Evolutionary conservation across 2,888 invertebrate species (phyloP), one percentile per base, ranked within the genome.

Genomic region (Caenorhabditis virilis): DNA sequence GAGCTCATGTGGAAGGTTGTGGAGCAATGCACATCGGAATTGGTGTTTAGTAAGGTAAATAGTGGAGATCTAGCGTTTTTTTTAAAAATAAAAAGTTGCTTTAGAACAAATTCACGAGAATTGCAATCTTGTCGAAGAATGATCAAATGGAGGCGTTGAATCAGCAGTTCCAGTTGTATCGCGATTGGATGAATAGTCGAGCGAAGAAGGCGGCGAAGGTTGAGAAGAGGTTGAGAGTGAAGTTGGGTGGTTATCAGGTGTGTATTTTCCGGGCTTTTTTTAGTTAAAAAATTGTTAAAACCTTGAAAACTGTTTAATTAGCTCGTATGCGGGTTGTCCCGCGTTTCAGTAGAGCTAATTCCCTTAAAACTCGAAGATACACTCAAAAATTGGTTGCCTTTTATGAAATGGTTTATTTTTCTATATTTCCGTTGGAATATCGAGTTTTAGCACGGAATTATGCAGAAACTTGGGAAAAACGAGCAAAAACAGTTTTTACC

Each of bases 201-300:
- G 95, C 97, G 0, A 97, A 95, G 85, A 89, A 90, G 58, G 95
- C 97, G 49, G 92, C 93, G 0, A 98, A 95, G 86, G 90, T 95
- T 88, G 98, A 99, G 85, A 97, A 95, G 85, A 97, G 95, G 85
- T 86, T 98, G 25, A 90, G 94, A 85, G 91, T 97, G 56, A 87
- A 97, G n/a, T 91, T 95, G 4, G 95, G 91, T 9, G 92, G 93
- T 9, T 93, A 93, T 85, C 91, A 91, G 86, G 89, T 88, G 11
- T n/a, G 68, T 43, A 30, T n/a, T n/a, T n/a, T n/a, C n/a, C n/a
- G n/a, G n/a, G n/a, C n/a, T n/a, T n/a, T n/a, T n/a, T n/a, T n/a
- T n/a, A n/a, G n/a, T n/a, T n/a, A n/a, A n/a, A n/a, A n/a, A n/a
- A n/a, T n/a, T n/a, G n/a, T n/a, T n/a, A n/a, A n/a, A n/a, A n/a